Percentiles rank a stretch among this genome's conserved stretches.
These are phyloP conservation scores for Crotalus tigris DNA, from an alignment of 2,113 vertebrate species.

Conservation along the genomic window DNA sequence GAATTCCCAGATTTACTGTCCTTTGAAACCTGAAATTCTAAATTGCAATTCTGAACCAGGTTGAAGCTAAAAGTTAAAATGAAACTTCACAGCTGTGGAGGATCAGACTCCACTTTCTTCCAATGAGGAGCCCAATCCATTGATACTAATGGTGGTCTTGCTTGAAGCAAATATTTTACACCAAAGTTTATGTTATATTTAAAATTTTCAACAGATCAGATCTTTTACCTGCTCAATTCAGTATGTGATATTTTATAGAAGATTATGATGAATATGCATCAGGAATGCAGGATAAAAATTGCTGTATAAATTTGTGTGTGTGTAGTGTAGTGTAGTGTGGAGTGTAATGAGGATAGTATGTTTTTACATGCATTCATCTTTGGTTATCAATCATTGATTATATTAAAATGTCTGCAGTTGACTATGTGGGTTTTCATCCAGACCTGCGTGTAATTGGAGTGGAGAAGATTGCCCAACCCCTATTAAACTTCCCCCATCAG, in stretches of 20 bases:
- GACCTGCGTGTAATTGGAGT: background rate
- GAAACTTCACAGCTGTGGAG: background rate
- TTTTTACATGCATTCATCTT: background rate
- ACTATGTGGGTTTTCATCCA: background rate
- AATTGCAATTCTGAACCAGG: background rate
- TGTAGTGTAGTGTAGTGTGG: background rate
- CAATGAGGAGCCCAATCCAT: background rate
- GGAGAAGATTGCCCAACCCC: background rate
- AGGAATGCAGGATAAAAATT: background rate
- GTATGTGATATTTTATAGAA: background rate
- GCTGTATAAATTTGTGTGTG: background rate
- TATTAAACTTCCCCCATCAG: background rate
- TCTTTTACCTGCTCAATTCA: background rate
- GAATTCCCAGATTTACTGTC: background rate
- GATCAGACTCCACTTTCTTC: background rate
- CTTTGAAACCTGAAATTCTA: background rate
- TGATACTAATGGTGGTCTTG: background rate
- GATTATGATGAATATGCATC: background rate
- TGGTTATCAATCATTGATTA: background rate
- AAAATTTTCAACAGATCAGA: background rate
- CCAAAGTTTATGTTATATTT: background rate
- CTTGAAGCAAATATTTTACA: background rate
- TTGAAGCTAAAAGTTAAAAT: background rate
- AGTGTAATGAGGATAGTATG: background rate
- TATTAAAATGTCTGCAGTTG: background rate